phyloP scores from a whole-genome alignment of 2,888 invertebrate species.

The Ashinkailepas kermadecensis region DNA sequence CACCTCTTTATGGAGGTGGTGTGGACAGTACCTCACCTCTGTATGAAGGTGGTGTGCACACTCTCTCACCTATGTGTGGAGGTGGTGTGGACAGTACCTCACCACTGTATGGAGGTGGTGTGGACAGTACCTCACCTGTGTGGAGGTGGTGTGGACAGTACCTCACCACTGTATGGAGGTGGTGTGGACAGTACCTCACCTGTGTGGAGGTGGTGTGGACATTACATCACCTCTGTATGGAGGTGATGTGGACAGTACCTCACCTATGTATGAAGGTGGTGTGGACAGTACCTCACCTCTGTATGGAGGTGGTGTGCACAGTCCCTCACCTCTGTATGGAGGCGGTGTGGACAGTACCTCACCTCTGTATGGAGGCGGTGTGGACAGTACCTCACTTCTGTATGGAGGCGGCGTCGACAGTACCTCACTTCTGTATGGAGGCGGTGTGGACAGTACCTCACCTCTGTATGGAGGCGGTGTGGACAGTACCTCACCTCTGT shows the following conservation, averaged over 20 bases:
- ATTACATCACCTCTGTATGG: slow-evolving; percentile 83
- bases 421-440: too few species aligned
- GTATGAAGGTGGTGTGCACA: background rate
- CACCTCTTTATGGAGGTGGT: background rate
- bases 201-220: background rate
- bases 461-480: too few species aligned
- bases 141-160: slow-evolving; percentile 43
- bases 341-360: slow-evolving; percentile 45
- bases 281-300: background rate
- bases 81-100: background rate
- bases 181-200: background rate
- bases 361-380: slow-evolving; percentile 81
- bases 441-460: too few species aligned
- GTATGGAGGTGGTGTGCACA: background rate
- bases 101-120: background rate
- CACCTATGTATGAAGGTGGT: too few species aligned
- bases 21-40: slow-evolving; percentile 43
- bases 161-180: background rate
- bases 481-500: too few species aligned
- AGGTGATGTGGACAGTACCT: slow-evolving; percentile 53
- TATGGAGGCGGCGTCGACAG: too few species aligned
- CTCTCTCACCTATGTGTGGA: background rate
- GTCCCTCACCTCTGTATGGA: background rate
- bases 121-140: background rate
- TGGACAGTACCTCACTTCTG: too few species aligned